Conservation (phyloP, 1,140 invertebrate genomes). For the Drosophila hydei region DNA sequence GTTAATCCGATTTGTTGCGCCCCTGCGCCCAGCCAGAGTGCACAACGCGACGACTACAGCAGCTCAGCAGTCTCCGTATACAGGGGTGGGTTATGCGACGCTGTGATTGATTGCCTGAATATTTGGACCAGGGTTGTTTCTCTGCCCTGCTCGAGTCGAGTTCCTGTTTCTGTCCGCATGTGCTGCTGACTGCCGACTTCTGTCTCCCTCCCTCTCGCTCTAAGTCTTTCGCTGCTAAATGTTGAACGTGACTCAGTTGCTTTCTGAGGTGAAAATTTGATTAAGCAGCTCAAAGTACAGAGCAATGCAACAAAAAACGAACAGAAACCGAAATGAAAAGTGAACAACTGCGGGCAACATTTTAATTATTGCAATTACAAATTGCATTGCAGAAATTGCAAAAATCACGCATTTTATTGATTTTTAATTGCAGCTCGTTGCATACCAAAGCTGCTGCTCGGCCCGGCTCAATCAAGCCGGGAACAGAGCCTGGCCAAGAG, state of each 20-base stretch:
- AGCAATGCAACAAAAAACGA: background rate
- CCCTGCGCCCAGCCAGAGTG: slow-evolving; percentile 34
- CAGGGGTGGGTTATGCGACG: slow-evolving; percentile 71
- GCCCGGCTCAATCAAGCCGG: slow-evolving; percentile 17
- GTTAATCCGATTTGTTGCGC: slow-evolving; percentile 79
- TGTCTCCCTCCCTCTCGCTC: too few relatives aligned
- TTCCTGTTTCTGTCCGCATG: slow-evolving; percentile 1
- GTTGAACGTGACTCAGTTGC: slow-evolving; percentile 39
- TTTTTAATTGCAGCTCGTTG: slow-evolving; percentile 82
- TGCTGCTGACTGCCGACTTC: slow-evolving; percentile 38
- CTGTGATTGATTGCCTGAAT: slow-evolving; percentile 80
- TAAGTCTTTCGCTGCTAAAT: too few relatives aligned
- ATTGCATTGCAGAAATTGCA: slow-evolving; percentile 78
- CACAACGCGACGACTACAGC: background rate
- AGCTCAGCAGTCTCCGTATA: background rate
- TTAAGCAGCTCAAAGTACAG: slow-evolving; percentile 48
- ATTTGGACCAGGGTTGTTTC: slow-evolving; percentile 33
- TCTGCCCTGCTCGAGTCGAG: slow-evolving; percentile 13
- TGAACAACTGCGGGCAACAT: slow-evolving; percentile 45
- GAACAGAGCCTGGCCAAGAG: slow-evolving; percentile 26
- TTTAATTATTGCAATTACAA: slow-evolving; percentile 82
- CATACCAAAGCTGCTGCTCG: slow-evolving; percentile 59
- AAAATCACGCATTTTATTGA: slow-evolving; percentile 83
- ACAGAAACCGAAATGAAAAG: background rate
- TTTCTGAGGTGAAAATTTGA: slow-evolving; percentile 75